Evolutionary conservation across 1,140 invertebrate genomes (phyloP).

Genomic region (Diabrotica virgifera): DNA sequence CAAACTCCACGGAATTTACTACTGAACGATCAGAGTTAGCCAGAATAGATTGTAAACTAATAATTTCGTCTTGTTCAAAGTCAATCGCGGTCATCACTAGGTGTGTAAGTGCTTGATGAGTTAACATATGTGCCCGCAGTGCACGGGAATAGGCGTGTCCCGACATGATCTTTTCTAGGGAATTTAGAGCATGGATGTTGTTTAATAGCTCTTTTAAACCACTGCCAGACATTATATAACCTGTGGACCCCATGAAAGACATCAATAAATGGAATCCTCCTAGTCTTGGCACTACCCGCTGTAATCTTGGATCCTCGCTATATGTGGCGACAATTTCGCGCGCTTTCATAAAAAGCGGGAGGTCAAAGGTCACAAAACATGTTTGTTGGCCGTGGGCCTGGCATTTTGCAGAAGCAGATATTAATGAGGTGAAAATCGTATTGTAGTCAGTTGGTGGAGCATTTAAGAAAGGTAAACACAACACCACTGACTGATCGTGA

Average conservation of each 20-base stretch:
- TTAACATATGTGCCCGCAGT: not conserved
- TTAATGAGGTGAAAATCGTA: not conserved
- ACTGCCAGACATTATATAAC: slow-evolving; percentile 48
- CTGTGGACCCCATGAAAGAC: slow-evolving; percentile 47
- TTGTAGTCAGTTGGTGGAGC: slow-evolving; percentile 23
- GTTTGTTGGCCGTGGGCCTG: slow-evolving; percentile 27
- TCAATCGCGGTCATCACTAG: slow-evolving; percentile 11
- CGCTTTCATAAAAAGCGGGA: slow-evolving; percentile 21
- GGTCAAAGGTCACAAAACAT: slow-evolving; percentile 14
- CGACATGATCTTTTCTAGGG: slow-evolving; percentile 11
- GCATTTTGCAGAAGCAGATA: slow-evolving; percentile 5
- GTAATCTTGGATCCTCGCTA: slow-evolving; percentile 8
- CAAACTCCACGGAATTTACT: slow-evolving; percentile 13
- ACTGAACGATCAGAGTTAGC: slow-evolving; percentile 20
- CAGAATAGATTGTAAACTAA: slow-evolving; percentile 6
- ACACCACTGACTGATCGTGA: slow-evolving; percentile 22
- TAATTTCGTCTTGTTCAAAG: slow-evolving; percentile 1
- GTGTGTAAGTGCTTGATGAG: slow-evolving; percentile 22
- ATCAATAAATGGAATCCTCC: slow-evolving; percentile 44
- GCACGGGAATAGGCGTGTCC: slow-evolving; percentile 13
- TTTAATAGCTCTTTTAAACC: too few species aligned
- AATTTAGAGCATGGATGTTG: slow-evolving; percentile 14
- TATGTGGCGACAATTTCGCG: slow-evolving; percentile 30
- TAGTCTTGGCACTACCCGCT: slow-evolving; percentile 33
- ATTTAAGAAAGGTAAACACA: slow-evolving; percentile 35